Evolutionary conservation across 2,113 vertebrate species (phyloP), one percentile per base, ranked within the genome.

Genomic region (Trichechus manatus): DNA sequence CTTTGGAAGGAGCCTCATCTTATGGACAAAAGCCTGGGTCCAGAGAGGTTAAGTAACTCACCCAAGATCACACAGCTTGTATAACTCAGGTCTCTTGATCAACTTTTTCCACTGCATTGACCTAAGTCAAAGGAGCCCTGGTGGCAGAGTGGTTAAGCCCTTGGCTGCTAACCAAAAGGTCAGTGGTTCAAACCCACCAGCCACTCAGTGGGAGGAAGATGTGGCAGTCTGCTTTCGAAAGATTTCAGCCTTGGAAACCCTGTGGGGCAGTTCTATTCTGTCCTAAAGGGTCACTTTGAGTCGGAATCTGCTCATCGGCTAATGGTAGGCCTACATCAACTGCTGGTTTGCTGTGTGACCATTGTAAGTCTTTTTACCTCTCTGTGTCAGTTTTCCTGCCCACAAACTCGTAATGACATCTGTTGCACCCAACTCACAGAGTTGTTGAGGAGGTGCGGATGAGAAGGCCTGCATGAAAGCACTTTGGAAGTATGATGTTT

Each of bases 271-370:
- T 5, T 70, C 66, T 70, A 33, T 31, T n/a, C 13, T 15, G 66
- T 70, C 68, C 68, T 72, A 6, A 17, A n/a, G 33, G 68, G 68
- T 20, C 33, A 17, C 15, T 33, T 33, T n/a, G 66, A 15, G 14
- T 72, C n/a, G 1, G 15, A 72, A 72, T 36, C 33, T 20, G 19
- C 68, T 36, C 68, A n/a, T 6, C 1, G 19, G 33, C n/a, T 17
- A 72, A 33, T 36, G 17, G 68, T 36, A 33, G 36, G 74, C 56
- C 14, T 25, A 66, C 47, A 33, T 74, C 70, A 79, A 10, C n/a
- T 80, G 56, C 63, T 63, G 20, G 68, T 53, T 56, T 80, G 84
- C 94, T 94, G 27, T 84, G 87, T 88, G 78, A 81, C 44, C n/a
- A 88, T 88, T 50, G 47, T 29, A 68, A 17, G 53, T 50, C 25